phyloP scores from a whole-genome alignment of 1,140 invertebrate species.

The Eubasilissa regina region DNA sequence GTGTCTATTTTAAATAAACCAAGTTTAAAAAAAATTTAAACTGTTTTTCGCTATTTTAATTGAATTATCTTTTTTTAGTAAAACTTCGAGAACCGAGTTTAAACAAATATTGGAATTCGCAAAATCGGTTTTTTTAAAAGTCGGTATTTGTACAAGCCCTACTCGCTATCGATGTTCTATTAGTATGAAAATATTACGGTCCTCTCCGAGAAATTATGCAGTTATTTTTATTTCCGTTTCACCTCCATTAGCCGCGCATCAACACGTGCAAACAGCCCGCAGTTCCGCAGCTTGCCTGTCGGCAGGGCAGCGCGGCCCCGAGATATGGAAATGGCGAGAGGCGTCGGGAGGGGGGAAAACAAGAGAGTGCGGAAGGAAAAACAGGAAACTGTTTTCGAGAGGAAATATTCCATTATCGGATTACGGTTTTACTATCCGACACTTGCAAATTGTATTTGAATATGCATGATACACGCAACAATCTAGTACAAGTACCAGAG shows the following conservation, averaged over 20 bases:
- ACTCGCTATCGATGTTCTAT: no score
- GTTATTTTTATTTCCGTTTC: slow-evolving; percentile 27
- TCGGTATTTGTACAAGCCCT: no score
- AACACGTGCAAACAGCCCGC: slow-evolving; percentile 49
- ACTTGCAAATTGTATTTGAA: slow-evolving; percentile 17
- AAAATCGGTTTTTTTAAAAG: no score
- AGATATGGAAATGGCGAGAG: slow-evolving; percentile 25
- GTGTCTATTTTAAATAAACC: no score
- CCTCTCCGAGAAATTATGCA: slow-evolving; percentile 9
- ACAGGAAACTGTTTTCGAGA: slow-evolving; percentile 6
- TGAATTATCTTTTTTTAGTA: no score
- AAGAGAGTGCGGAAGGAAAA: slow-evolving; percentile 22
- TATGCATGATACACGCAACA: not conserved
- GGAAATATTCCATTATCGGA: slow-evolving; percentile 29
- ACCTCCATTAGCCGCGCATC: slow-evolving; percentile 54
- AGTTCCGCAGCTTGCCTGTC: slow-evolving; percentile 46
- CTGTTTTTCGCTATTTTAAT: no score
- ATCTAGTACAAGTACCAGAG: no score
- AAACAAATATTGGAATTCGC: no score
- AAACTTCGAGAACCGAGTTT: no score
- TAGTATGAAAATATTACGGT: no score
- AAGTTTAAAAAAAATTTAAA: no score
- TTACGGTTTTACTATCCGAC: not conserved
- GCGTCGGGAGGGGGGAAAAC: slow-evolving; percentile 8
- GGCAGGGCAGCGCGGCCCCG: not conserved